These are phyloP conservation scores for Globicephala melas DNA, from an alignment of 2,113 vertebrate species.

Conservation along the genomic window DNA sequence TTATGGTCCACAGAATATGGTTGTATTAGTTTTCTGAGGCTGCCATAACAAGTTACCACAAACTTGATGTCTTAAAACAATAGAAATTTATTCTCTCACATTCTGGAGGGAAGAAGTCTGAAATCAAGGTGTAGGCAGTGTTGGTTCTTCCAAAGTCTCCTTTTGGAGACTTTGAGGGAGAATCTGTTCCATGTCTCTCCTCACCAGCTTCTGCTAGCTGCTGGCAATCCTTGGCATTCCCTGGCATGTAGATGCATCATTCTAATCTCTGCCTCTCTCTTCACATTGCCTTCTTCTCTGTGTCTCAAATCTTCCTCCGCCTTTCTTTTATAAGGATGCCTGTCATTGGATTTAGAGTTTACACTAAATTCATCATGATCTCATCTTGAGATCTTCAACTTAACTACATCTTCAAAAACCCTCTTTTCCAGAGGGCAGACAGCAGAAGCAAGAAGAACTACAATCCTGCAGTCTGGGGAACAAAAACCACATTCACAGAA, in stretches of 20 bases:
- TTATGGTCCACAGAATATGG: neutral
- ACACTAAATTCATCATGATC: neutral
- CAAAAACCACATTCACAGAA: no score
- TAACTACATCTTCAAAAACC: neutral
- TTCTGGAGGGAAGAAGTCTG: neutral
- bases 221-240: neutral
- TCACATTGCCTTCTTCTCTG: neutral
- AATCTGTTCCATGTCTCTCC: neutral
- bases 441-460: no score
- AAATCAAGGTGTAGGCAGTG: neutral
- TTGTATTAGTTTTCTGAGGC: neutral
- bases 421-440: neutral
- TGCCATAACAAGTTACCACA: neutral
- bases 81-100: neutral
- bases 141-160: no score
- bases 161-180: neutral
- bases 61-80: neutral
- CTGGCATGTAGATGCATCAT: neutral
- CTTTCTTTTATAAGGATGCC: neutral
- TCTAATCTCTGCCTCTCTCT: neutral
- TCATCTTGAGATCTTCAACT: neutral
- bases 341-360: neutral
- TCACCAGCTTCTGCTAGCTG: neutral
- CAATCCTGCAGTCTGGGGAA: no score
- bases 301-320: neutral